Evolutionary conservation across 2,113 vertebrate species (phyloP).

Genomic region (Eptesicus fuscus): DNA sequence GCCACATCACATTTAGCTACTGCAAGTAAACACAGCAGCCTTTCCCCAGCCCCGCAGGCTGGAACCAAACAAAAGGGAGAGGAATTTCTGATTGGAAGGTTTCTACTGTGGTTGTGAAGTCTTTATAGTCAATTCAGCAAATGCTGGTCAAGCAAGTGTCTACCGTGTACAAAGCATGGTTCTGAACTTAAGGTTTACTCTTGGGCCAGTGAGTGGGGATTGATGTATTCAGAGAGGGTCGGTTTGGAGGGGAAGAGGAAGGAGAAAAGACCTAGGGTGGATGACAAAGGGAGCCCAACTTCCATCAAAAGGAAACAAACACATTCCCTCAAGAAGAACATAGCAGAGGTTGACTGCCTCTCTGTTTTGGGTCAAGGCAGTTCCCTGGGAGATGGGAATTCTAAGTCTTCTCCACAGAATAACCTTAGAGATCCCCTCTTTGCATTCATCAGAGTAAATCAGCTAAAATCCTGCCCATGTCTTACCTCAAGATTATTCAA

Average conservation of each 20-base stretch:
- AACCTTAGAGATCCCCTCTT: background rate
- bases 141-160: background rate
- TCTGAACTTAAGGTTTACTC: background rate
- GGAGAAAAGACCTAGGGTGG: background rate
- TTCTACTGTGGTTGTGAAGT: background rate
- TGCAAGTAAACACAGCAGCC: background rate
- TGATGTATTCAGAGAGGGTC: background rate
- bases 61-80: background rate
- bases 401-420: background rate
- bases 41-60: background rate
- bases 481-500: background rate
- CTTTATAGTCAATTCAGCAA: background rate
- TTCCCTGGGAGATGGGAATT: background rate
- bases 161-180: background rate
- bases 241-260: background rate
- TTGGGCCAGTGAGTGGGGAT: background rate
- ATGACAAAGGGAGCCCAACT: background rate
- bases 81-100: background rate
- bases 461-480: background rate
- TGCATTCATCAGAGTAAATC: background rate
- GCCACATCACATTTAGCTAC: background rate
- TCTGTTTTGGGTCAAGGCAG: background rate
- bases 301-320: background rate
- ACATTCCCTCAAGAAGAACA: background rate
- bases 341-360: accelerated